Base-by-base conservation (phyloP, 1,140 invertebrate species). In the Mactra quadrangularis region DNA sequence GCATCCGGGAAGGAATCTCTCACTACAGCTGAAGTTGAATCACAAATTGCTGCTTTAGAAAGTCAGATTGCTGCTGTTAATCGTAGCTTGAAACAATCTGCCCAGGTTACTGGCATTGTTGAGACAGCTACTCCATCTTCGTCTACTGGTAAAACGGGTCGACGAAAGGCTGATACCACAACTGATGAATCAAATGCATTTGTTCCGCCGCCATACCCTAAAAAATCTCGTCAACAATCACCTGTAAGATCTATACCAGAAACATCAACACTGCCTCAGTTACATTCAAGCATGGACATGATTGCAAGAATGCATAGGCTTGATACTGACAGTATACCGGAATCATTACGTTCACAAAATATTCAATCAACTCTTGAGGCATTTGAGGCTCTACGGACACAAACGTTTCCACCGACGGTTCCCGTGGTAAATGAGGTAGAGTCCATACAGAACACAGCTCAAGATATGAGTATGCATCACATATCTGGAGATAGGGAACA, bases 221-320 rank as follows among this genome's bases (percentile, higher is more conserved):
- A 79, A 53, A 79, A 79, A 38, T 55, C 76, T 17, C 60, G 76
- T 6, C 76, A 79, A 57, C 76, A 79, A 47, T 79, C 76, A 27
- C 76, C 76, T 13, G 62, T 79, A 13, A 52, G 76, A 35, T 60
- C 76, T 38, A 52, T 29, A 6, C 60, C 38, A 35, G 45, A 57
- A 22, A 38, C 57, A 25, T 45, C 57, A 35, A 27, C 62, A 27
- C 47, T 79, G n/a, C 76, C 76, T 41, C 76, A 60, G 27, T 68
- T 79, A 38, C 76, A 79, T 52, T 38, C 76, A 19, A 79, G 76
- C 31, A 79, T 79, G 76, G 76, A 79, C 33, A 79, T 79, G 76
- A 25, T 79, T 9, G 76, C 76, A 9, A 33, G 76, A 13, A 68
- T 79, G 76, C 76, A 79, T 27, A 25, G 76, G 3, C 41, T 79